These are phyloP conservation scores for Acanthopleura granulata DNA, from an alignment of 2,888 invertebrate species.

Conservation along the genomic window DNA sequence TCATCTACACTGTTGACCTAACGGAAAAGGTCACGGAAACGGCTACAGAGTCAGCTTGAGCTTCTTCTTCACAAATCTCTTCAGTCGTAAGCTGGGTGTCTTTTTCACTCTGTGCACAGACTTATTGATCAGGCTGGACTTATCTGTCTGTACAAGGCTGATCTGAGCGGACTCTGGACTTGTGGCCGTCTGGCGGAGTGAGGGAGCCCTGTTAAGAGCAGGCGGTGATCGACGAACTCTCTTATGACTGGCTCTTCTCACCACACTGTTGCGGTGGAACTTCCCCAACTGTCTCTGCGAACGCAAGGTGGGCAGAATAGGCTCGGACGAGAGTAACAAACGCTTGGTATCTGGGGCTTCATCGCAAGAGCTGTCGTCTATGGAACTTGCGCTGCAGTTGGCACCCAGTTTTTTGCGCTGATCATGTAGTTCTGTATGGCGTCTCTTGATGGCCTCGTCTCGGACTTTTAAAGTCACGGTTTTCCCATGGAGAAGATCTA, in stretches of 20 bases:
- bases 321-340: not conserved
- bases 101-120: not conserved
- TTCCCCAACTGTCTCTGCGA: not conserved
- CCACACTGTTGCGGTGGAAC: not conserved
- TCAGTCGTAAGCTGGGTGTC: slow-evolving; percentile 8
- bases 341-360: not conserved
- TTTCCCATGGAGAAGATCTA: not conserved
- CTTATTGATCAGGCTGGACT: too few relatives aligned
- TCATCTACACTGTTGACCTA: too few relatives aligned
- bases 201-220: too few relatives aligned
- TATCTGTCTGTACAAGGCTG: too few relatives aligned
- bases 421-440: not conserved
- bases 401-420: not conserved
- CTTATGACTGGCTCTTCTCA: not conserved
- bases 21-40: not conserved
- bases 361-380: not conserved
- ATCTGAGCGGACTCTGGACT: too few relatives aligned
- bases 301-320: not conserved
- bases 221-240: not conserved
- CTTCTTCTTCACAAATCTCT: slow-evolving; percentile 9
- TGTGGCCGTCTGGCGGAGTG: too few relatives aligned
- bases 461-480: not conserved
- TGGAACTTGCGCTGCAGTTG: not conserved
- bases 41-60: not conserved
- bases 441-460: not conserved